Base-by-base conservation (phyloP, 2,797 vertebrate species). In the Spinus pinus region DNA sequence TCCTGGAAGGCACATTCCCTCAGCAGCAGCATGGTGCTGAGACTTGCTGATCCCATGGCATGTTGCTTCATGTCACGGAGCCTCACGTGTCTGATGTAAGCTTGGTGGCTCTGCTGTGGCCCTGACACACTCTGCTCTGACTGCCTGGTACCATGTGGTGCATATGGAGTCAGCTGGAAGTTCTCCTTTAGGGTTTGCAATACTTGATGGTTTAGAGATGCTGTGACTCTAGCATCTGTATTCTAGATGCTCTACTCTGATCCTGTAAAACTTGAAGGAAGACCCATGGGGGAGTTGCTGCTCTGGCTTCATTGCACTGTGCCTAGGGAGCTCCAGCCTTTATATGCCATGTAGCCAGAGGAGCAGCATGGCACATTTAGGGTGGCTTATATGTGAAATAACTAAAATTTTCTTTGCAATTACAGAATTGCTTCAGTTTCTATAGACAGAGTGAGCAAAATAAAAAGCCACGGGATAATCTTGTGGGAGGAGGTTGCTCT, bases 21-120 rank as follows among this genome's bases (percentile, higher is more conserved):
- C 65, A 50, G 67, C 82, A 80, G 64, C 62, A 67, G 85, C 42
- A 1, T 16, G 66, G 31, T 78, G 75, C 69, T 2, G 51, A 80
- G 87, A 47, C 86, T 81, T 90, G 82, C 70, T 60, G 9, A 7
- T 61, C n/a, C 73, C 28, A 0, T n/a, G 70, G 47, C 61, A 1
- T 57, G 61, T 39, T 84, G 23, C 18, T 90, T 83, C 88, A 33
- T 72, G 86, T 75, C 83, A 41, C 0, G 0, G 30, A 90, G 86
- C 27, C 30, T 19, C 27, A 0, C 6, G 22, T 44, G 58, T 17
- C 14, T 41, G 22, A 41, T 0, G 4, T 46, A 35, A 35, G 12
- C 46, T 35, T 4, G 0, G 20, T 58, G 11, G 62, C 67, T 79
- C 66, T 81, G 14, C 18, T 33, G 58, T 49, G 66, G 35, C n/a